A percentile compares a stretch with the other conserved stretches of the same genome.
These are phyloP conservation scores for Aurelia sp. DNA, from an alignment of 30 jellyfish, hydroid and myxozoan species.

Conservation along the genomic window DNA sequence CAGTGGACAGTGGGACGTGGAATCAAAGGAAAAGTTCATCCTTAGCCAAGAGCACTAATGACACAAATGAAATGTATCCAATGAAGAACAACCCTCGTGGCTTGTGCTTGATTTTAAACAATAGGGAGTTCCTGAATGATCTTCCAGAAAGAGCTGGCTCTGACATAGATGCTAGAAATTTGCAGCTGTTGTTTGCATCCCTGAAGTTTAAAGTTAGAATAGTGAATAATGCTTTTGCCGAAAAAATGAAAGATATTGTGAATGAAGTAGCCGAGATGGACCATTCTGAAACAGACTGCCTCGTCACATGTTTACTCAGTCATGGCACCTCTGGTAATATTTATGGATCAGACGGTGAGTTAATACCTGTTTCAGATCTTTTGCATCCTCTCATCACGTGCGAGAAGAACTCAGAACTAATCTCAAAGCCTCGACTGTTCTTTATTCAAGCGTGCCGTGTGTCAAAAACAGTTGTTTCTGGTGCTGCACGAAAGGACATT, in stretches of 20 bases:
- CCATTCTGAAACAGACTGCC: conserved; percentile 51
- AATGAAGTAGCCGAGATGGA: conserved; percentile 47
- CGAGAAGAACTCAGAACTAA: conserved; percentile 32
- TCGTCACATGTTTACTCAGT: conserved; percentile 77
- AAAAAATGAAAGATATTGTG: conserved; percentile 35
- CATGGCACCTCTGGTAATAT: conserved; percentile 82
- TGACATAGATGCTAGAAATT: conserved; percentile 64
- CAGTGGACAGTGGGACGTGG: conserved; percentile 44
- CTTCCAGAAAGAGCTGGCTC: conserved; percentile 79
- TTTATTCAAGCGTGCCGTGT: conserved; percentile 92
- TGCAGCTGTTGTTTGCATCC: conserved; percentile 55
- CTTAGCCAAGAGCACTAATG: conserved; percentile 25
- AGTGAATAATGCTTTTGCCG: conserved; percentile 66
- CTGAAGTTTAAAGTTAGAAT: conserved; percentile 64
- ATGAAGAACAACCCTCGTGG: conserved; percentile 78
- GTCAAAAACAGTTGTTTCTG: background rate
- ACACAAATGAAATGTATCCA: conserved; percentile 34
- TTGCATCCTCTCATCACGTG: conserved; percentile 63
- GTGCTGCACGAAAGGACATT: background rate
- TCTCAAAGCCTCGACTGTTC: conserved; percentile 74
- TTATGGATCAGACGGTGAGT: conserved; percentile 79
- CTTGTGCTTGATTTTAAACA: conserved; percentile 79
- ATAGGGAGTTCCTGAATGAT: conserved; percentile 46
- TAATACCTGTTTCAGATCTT: conserved; percentile 65
- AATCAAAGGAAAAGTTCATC: conserved; percentile 24